Percentiles rank a stretch among this genome's conserved stretches.
Conservation (phyloP, 2,888 invertebrate species). For the Agrotis segetum region DNA sequence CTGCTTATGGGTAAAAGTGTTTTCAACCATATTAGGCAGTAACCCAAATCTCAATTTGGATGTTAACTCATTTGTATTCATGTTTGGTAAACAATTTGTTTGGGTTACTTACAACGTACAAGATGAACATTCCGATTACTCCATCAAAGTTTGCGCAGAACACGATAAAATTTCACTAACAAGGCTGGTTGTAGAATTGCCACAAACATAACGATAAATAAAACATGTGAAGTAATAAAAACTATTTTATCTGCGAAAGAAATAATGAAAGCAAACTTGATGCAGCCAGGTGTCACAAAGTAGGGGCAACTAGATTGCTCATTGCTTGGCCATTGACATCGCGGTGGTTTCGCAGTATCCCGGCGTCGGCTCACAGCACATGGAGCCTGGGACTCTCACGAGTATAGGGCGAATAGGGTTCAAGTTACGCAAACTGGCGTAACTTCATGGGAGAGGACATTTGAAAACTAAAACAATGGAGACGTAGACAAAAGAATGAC, state of each 20-base stretch:
- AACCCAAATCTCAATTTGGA: slow-evolving; percentile 37
- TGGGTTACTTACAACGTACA: slow-evolving; percentile 17
- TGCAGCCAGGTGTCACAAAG: slow-evolving; percentile 35
- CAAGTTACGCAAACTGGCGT: slow-evolving; percentile 65
- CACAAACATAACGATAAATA: slow-evolving; percentile 16
- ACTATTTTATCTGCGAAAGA: slow-evolving; percentile 13
- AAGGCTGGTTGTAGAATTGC: background rate
- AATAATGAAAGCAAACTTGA: slow-evolving; percentile 45
- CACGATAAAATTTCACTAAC: slow-evolving; percentile 4
- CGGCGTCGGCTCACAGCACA: slow-evolving; percentile 51
- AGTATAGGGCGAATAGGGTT: slow-evolving; percentile 63
- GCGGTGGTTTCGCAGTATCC: slow-evolving; percentile 53
- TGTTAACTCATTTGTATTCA: slow-evolving; percentile 41
- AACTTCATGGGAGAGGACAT: slow-evolving; percentile 70
- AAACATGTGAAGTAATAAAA: slow-evolving; percentile 30
- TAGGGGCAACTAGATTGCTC: slow-evolving; percentile 48
- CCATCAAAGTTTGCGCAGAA: background rate
- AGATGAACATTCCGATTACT: slow-evolving; percentile 20
- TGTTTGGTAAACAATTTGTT: slow-evolving; percentile 24
- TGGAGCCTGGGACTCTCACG: slow-evolving; percentile 68
- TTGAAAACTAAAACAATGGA: slow-evolving; percentile 63
- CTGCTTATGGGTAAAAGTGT: slow-evolving; percentile 2
- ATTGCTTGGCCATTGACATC: slow-evolving; percentile 63
- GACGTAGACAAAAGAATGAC: slow-evolving; percentile 68
- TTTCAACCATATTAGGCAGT: slow-evolving; percentile 11